Evolutionary conservation across 2,113 vertebrate species (phyloP).

Genomic region (Pluvialis apricaria): DNA sequence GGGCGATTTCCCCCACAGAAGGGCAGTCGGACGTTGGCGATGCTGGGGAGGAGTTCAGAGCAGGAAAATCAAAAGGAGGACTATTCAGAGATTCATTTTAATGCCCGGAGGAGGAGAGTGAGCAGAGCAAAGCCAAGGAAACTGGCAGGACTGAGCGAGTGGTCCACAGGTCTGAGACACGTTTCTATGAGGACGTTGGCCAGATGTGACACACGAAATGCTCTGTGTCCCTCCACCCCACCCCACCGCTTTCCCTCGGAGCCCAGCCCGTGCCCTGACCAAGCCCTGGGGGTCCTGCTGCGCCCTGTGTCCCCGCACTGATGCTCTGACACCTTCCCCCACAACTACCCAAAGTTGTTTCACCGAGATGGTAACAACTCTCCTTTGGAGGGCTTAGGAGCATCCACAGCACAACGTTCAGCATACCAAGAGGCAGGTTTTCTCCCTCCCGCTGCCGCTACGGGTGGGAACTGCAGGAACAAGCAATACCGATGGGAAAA

Average conservation of each 20-base stretch:
- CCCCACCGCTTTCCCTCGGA: not conserved
- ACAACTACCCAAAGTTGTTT: not conserved
- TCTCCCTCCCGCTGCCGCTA: not conserved
- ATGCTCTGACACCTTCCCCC: not conserved
- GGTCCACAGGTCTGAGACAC: not conserved
- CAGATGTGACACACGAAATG: not conserved
- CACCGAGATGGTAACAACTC: fast-evolving
- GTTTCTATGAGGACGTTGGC: not conserved
- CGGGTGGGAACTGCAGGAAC: not conserved
- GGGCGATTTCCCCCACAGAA: not conserved
- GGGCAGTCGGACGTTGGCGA: not conserved
- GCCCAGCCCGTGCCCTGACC: not conserved
- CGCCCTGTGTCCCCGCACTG: not conserved
- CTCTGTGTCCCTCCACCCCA: not conserved
- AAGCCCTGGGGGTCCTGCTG: not conserved
- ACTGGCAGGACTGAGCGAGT: not conserved
- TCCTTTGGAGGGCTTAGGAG: fast-evolving
- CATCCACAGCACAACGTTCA: not conserved
- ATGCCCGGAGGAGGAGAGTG: not conserved
- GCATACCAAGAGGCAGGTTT: not conserved
- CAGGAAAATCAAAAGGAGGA: not conserved
- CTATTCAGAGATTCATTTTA: not conserved
- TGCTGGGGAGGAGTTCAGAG: not conserved
- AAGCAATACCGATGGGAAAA: fast-evolving
- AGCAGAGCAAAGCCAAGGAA: not conserved